A percentile compares a stretch with the other conserved stretches of the same genome.
These are phyloP conservation scores for Epinephelus fuscoguttatus DNA, from an alignment of 2,113 vertebrate species.

Conservation along the genomic window DNA sequence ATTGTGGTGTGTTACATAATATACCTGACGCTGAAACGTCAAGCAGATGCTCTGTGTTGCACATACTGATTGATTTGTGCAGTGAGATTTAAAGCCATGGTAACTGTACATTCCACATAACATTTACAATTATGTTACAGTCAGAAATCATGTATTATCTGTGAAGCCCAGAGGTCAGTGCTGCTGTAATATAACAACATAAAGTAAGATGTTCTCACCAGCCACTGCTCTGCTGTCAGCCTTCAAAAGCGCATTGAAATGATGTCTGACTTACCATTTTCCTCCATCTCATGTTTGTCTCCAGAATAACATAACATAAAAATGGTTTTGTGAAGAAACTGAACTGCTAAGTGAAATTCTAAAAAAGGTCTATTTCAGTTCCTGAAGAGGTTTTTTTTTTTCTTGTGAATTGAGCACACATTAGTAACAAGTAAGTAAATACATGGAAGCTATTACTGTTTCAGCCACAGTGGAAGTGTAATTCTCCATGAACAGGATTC, in stretches of 20 bases:
- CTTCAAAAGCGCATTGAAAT: neutral
- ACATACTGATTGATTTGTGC: neutral
- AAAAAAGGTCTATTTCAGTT: neutral
- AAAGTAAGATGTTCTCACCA: neutral
- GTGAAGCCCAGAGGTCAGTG: conserved; percentile 1
- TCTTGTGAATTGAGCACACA: conserved; percentile 18
- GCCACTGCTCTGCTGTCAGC: neutral
- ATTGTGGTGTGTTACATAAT: neutral
- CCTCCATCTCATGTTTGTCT: neutral
- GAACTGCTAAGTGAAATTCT: neutral
- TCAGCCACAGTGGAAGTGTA: conserved; percentile 5
- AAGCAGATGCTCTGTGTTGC: conserved; percentile 1
- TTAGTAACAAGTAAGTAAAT: conserved; percentile 3
- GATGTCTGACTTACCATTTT: neutral
- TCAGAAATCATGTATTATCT: neutral
- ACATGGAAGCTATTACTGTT: neutral
- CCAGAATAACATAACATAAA: neutral
- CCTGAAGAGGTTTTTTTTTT: conserved; percentile 24
- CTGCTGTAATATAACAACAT: conserved; percentile 9
- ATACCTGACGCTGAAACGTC: neutral
- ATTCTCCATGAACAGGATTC: conserved; percentile 11
- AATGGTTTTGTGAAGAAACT: neutral
- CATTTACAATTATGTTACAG: neutral
- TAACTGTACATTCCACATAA: neutral
- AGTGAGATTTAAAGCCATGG: neutral